Evolutionary conservation across 1,140 invertebrate genomes (phyloP).

Genomic region (Chlorops oryzae): DNA sequence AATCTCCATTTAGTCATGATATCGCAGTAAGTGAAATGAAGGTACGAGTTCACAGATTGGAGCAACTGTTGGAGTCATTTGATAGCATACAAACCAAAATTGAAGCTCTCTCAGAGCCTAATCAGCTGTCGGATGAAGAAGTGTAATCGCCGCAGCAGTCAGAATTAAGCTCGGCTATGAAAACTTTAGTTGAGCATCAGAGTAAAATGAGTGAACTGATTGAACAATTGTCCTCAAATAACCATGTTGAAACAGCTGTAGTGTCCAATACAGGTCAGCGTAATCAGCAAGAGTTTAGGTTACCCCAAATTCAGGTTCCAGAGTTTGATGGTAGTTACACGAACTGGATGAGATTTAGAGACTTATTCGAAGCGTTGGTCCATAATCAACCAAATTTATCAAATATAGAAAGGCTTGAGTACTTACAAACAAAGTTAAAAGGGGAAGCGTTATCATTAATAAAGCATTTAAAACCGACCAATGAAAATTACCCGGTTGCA

Average conservation of each 20-base stretch:
- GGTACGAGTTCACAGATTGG: no score
- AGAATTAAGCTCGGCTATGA: no score
- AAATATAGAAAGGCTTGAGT: not conserved
- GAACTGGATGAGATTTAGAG: not conserved
- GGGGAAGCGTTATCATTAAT: not conserved
- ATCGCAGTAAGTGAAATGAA: no score
- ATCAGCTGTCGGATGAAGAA: no score
- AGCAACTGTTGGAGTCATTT: no score
- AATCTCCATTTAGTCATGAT: no score
- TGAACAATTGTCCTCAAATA: conserved; percentile 1
- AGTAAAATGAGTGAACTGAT: not conserved
- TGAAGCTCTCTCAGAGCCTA: no score
- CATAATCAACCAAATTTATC: not conserved
- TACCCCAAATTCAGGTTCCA: not conserved
- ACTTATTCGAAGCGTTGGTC: conserved; percentile 1
- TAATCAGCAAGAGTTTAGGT: not conserved
- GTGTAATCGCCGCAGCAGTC: no score
- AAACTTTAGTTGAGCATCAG: not conserved
- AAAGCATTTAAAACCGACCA: not conserved
- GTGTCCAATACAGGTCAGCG: no score
- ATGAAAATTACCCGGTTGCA: not conserved
- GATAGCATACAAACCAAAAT: no score
- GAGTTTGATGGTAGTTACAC: conserved; percentile 8
- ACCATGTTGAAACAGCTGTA: no score
- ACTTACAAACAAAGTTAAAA: not conserved